phyloP scores from a whole-genome alignment of 2,113 vertebrate species.

The Melanotaenia duboulayi region DNA sequence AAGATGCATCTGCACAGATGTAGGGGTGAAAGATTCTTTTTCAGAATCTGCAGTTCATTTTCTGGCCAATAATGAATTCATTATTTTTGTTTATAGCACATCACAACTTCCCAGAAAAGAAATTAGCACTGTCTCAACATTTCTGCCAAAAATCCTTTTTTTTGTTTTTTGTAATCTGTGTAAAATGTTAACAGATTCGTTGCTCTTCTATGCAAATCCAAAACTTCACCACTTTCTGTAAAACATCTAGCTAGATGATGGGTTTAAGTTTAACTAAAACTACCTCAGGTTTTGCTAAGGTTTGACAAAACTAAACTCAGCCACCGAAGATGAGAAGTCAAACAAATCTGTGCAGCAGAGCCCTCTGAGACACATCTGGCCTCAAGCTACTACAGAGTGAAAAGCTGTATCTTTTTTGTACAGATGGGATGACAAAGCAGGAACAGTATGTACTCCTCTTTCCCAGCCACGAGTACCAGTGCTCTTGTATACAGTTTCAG shows the following conservation, averaged over 20 bases:
- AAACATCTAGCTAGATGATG: background rate
- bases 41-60: background rate
- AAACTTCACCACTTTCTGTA: background rate
- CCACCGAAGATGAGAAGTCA: background rate
- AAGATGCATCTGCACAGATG: background rate
- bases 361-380: constrained; percentile 35
- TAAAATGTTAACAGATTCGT: background rate
- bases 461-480: constrained; percentile 18
- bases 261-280: background rate
- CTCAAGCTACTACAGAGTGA: constrained; percentile 20
- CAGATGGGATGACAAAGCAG: constrained; percentile 38
- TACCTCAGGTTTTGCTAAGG: background rate
- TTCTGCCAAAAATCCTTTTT: background rate
- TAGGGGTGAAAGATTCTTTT: no score
- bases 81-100: background rate
- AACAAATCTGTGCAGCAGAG: constrained; percentile 11
- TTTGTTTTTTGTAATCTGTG: background rate
- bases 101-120: background rate
- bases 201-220: background rate
- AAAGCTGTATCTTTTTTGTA: constrained; percentile 27
- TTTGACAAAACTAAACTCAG: background rate
- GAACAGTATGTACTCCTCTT: constrained; percentile 57
- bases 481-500: constrained; percentile 46
- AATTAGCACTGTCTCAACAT: no score
- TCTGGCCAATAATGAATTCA: background rate